Base-by-base conservation (phyloP, 1,140 invertebrate genomes). In the Liolophura sinensis region DNA sequence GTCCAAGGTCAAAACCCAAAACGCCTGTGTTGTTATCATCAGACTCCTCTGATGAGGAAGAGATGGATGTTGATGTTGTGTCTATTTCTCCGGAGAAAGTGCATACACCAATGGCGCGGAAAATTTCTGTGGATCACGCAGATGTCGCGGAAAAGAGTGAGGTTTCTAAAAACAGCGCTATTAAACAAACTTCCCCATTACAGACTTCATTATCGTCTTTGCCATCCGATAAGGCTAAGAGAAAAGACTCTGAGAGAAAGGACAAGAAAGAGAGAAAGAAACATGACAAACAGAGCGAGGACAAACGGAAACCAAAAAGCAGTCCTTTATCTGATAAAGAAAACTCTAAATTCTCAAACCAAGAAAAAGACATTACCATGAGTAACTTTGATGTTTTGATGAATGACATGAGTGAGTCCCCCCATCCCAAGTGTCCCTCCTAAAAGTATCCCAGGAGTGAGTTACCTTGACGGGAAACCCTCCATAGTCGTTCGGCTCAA, bases 391-490 rank as follows among this genome's bases (percentile, higher is more conserved):
- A 67, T 67, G 62, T 67, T 55, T 40, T 67, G 18, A 40, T 40
- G 31, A 40, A 40, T 5, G 60, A 62, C 22, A 51, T 61, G 58
- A 55, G 56, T 14, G 60, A 49, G 14, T 56, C 51, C 65, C 47
- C 65, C 65, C n/a, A 61, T 67, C 27, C 65, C 65, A 54, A 65
- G 51, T 46, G 56, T 65, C 31, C 65, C 65, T 40, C 48, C 61
- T 14, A 61, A 61, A 25, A 63, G 52, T 51, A 20, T 54, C 24
- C 48, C 49, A 12, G 46, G 58, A 18, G 49, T 67, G 25, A 54
- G 59, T 20, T 67, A 61, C 22, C 46, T 61, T 46, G 47, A 56
- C 27, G 65, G 59, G 40, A 60, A 60, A 60, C 65, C 65, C 22
- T 52, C 47, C 22, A 67, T 67, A 14, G 49, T 67, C 24, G 65